These are phyloP conservation scores for Aphidius ervi DNA, from an alignment of 1,140 invertebrate genomes.

Conservation along the genomic window DNA sequence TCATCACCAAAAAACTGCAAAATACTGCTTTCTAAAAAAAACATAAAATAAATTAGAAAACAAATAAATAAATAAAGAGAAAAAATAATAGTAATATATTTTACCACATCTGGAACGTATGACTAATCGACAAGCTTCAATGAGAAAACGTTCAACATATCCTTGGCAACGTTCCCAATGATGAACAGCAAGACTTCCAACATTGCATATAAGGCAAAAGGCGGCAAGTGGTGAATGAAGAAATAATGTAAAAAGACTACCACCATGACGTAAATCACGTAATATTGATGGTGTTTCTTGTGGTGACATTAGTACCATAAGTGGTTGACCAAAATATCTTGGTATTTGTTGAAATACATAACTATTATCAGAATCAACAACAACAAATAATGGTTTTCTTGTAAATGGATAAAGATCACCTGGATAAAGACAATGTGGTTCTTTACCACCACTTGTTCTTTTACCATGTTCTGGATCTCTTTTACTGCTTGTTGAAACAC, in stretches of 20 bases:
- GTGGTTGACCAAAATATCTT: slow-evolving; percentile 89
- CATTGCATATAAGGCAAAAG: slow-evolving; percentile 88
- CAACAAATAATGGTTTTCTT: slow-evolving; percentile 86
- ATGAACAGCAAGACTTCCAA: slow-evolving; percentile 77
- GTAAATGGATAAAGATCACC: slow-evolving; percentile 91
- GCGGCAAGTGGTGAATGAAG: slow-evolving; percentile 90
- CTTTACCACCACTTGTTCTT: slow-evolving; percentile 65
- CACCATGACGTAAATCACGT: slow-evolving; percentile 86
- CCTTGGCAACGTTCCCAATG: slow-evolving; percentile 88
- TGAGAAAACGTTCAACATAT: slow-evolving; percentile 84
- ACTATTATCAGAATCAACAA: slow-evolving; percentile 94
- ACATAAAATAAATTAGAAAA: slow-evolving; percentile 7
- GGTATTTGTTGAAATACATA: slow-evolving; percentile 91
- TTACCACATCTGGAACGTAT: slow-evolving; percentile 79
- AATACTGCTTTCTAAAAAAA: slow-evolving; percentile 66
- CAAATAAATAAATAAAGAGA: slow-evolving; percentile 9
- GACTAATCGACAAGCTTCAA: slow-evolving; percentile 81
- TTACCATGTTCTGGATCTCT: slow-evolving; percentile 68
- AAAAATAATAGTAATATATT: slow-evolving; percentile 25
- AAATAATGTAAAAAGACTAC: slow-evolving; percentile 92
- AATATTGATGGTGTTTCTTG: slow-evolving; percentile 81
- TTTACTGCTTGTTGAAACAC: slow-evolving; percentile 82
- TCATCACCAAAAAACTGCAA: slow-evolving; percentile 91
- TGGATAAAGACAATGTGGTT: slow-evolving; percentile 86
- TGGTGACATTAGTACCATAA: slow-evolving; percentile 91